Percentiles rank a stretch among this genome's conserved stretches.
These are phyloP conservation scores for Myxocyprinus asiaticus DNA, from an alignment of 2,113 vertebrate genomes.

Conservation along the genomic window DNA sequence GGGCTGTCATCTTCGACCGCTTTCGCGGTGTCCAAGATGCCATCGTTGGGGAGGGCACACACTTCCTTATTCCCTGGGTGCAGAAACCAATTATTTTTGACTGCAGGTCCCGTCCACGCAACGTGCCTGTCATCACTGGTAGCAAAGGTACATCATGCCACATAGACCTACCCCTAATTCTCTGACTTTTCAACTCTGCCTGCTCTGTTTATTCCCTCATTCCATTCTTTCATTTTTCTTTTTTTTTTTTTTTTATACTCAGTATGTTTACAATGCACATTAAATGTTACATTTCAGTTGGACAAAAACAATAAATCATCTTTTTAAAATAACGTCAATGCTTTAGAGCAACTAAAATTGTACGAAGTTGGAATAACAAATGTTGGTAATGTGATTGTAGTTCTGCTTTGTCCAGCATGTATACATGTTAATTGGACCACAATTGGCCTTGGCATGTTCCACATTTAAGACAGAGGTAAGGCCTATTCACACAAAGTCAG, in stretches of 20 bases:
- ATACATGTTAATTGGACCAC: no score
- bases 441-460: no score
- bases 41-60: slow-evolving; percentile 91
- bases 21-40: slow-evolving; percentile 88
- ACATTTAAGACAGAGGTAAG: no score
- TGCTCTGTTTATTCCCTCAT: no score
- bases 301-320: background rate
- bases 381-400: no score
- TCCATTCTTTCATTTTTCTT: no score
- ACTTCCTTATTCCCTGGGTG: slow-evolving; percentile 97
- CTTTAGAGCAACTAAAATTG: no score
- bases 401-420: no score
- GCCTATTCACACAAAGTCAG: no score
- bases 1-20: slow-evolving; percentile 93
- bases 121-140: slow-evolving; percentile 93
- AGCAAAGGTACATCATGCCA: slow-evolving; percentile 86
- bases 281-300: background rate
- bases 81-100: slow-evolving; percentile 96
- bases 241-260: no score
- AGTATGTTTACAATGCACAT: no score
- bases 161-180: background rate
- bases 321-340: background rate
- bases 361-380: no score
- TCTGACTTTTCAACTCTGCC: background rate
- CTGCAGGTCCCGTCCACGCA: slow-evolving; percentile 93